These are phyloP conservation scores for Argyra leucocephala DNA, from an alignment of 2,888 invertebrate species.

Conservation along the genomic window DNA sequence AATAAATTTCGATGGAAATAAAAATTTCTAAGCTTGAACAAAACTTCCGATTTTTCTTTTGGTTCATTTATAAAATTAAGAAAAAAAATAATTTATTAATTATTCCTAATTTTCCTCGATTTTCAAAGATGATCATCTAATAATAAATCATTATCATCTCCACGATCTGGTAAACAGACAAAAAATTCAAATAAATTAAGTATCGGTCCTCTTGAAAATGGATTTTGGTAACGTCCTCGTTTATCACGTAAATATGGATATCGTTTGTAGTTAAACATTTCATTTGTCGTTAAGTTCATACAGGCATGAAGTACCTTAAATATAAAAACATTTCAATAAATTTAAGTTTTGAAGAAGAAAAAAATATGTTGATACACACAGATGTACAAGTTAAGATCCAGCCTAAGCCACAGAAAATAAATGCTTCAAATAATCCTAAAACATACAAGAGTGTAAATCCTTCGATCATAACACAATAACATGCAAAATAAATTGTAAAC, in stretches of 20 bases:
- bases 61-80: neutral
- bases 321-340: constrained; percentile 25
- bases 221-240: constrained; percentile 79
- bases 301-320: constrained; percentile 78
- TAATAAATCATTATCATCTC: constrained; percentile 62
- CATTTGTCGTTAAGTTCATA: constrained; percentile 89
- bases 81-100: neutral
- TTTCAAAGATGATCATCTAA: constrained; percentile 53
- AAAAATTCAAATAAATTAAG: constrained; percentile 84
- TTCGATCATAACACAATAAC: constrained; percentile 73
- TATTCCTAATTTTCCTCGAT: constrained; percentile 9
- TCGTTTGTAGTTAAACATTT: constrained; percentile 87
- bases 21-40: neutral
- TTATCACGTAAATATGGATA: constrained; percentile 84
- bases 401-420: constrained; percentile 75
- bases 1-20: neutral
- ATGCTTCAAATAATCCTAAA: constrained; percentile 70
- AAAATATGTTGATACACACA: constrained; percentile 48
- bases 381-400: constrained; percentile 83
- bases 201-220: constrained; percentile 80
- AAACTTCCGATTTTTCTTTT: neutral
- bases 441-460: constrained; percentile 77
- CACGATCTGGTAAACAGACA: constrained; percentile 71
- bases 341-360: neutral
- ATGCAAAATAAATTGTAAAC: constrained; percentile 78